Base-by-base conservation (phyloP, 2,797 vertebrate genomes). In the Threskiornis aethiopicus region DNA sequence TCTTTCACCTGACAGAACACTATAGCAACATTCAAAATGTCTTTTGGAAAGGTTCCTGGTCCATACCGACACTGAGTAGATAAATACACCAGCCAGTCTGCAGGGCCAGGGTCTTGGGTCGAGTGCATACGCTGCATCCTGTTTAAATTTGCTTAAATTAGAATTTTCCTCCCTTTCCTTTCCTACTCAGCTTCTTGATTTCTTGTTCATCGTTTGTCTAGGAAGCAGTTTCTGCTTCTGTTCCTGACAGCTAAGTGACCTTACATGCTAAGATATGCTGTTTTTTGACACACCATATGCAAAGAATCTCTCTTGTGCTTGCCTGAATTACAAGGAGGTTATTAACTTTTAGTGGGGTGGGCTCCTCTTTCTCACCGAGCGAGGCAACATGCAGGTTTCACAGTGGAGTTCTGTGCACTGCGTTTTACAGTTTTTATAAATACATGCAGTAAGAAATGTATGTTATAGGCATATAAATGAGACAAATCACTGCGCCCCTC, bases 211-310 rank as follows among this genome's bases (percentile, higher is more conserved):
- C 5, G 1, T 78, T 85, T 51, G 42, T 78, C 78, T 39, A 16
- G 21, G 52, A 90, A 52, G 58, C 87, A 66, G 35, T 70, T 80
- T 64, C 70, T 72, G 46, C 75, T 89, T 92, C 91, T 89, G 64
- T 77, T 96, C 62, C 88, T 88, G 86, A 84, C 90, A 92, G 69
- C 90, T 83, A 8, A 13, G 57, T 73, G 88, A 93, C 88, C 95
- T 77, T 58, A 73, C 29, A 8, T 16, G 42, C 79, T 83, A 59
- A 91, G 65, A 88, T 71, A 83, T 31, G 55, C 90, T 26, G 3
- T 2, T 83, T 93, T 93, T 89, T 90, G 83, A 29, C 88, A 64
- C 5, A 4, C 94, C 86, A 88, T 88, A 85, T 94, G 88, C 86
- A 81, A 81, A 83, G 57, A 91, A 71, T 42, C 44, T 75, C 55